Percentiles rank a stretch among this genome's conserved stretches.
phyloP scores from a whole-genome alignment of 2,797 vertebrate genomes.

The Lindbergichthys nudifrons region DNA sequence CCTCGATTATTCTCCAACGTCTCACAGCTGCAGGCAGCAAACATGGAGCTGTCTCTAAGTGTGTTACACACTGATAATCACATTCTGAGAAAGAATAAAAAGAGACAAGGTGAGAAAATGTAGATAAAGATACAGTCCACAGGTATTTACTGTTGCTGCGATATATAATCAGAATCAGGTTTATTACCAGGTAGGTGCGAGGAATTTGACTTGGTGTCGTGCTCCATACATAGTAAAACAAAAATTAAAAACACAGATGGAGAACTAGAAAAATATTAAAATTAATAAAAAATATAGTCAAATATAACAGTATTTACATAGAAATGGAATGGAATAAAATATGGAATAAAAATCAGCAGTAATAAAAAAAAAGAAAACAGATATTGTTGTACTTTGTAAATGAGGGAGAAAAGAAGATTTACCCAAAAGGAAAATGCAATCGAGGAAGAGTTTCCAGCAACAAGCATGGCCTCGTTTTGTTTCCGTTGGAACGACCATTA shows the following conservation, averaged over 20 bases:
- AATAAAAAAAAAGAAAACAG: no score
- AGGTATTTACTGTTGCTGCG: slow-evolving; percentile 10
- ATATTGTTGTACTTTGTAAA: background rate
- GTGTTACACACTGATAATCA: slow-evolving; percentile 46
- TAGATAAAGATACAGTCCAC: slow-evolving; percentile 16
- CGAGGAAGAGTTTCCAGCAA: slow-evolving; percentile 1
- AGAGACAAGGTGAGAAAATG: background rate
- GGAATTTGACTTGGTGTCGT: no score
- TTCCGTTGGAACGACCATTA: slow-evolving; percentile 19
- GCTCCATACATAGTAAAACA: no score
- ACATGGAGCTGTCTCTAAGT: slow-evolving; percentile 20
- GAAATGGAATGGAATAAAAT: no score
- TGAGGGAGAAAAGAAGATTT: slow-evolving; percentile 7
- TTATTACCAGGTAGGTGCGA: no score
- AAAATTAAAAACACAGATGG: no score
- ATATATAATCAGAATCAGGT: background rate
- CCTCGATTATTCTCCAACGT: slow-evolving; percentile 44
- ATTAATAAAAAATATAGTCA: no score
- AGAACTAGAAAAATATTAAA: no score
- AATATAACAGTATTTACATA: no score
- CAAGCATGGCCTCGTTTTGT: slow-evolving; percentile 9
- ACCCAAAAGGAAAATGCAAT: slow-evolving; percentile 18
- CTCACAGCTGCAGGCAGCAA: slow-evolving; percentile 39
- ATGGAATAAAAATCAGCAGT: no score
- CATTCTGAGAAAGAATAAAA: slow-evolving; percentile 28